A percentile compares a stretch with the other conserved stretches of the same genome.
phyloP scores from a whole-genome alignment of 2,888 invertebrate genomes.

The Netelia virgata region DNA sequence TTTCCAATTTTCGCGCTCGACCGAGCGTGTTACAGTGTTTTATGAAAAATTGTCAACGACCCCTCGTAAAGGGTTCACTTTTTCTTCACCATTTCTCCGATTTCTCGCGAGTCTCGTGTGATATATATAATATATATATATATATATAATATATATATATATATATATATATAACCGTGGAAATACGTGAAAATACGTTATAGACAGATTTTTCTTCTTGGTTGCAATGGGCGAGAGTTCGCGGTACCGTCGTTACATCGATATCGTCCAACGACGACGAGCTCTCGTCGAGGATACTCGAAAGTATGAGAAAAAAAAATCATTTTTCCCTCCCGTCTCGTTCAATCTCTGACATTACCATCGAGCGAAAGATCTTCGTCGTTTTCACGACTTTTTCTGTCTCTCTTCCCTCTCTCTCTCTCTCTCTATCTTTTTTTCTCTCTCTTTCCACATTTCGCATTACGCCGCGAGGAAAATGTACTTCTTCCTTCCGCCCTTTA shows the following conservation, averaged over 20 bases:
- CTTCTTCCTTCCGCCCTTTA: slow-evolving; percentile 10
- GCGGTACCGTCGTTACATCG: slow-evolving; percentile 39
- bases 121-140: background rate
- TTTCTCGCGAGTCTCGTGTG: slow-evolving; percentile 4
- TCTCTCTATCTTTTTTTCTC: too few relatives aligned
- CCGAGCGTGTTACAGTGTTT: background rate
- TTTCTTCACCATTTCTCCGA: slow-evolving; percentile 3
- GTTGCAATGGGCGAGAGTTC: background rate
- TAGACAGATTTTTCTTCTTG: background rate
- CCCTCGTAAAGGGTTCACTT: slow-evolving; percentile 21
- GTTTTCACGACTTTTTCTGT: slow-evolving; percentile 16
- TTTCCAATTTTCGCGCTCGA: slow-evolving; percentile 2
- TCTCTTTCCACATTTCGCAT: slow-evolving; percentile 6
- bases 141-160: background rate
- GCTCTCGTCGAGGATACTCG: slow-evolving; percentile 12
- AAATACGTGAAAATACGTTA: background rate
- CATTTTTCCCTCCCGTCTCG: slow-evolving; percentile 23
- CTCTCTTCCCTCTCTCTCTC: too few relatives aligned
- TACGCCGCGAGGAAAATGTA: slow-evolving; percentile 18
- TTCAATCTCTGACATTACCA: slow-evolving; percentile 44
- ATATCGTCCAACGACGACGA: slow-evolving; percentile 23
- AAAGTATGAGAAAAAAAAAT: slow-evolving; percentile 24
- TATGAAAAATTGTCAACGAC: slow-evolving; percentile 40
- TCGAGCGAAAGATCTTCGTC: slow-evolving; percentile 27
- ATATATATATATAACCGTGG: background rate